phyloP scores from a whole-genome alignment of 2,888 invertebrate genomes.

The Enoplolaimus lenunculus region DNA sequence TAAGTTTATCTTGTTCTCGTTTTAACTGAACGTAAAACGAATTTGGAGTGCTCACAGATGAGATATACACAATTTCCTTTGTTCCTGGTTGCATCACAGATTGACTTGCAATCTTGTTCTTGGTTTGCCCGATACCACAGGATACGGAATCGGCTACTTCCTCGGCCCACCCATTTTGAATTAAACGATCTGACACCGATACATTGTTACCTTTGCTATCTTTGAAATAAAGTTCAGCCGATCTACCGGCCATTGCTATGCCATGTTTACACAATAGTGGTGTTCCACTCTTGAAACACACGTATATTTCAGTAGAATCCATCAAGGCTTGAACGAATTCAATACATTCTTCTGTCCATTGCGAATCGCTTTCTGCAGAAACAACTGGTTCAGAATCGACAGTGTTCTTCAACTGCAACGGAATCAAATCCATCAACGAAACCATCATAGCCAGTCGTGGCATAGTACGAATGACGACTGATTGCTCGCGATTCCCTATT shows the following conservation, averaged over 20 bases:
- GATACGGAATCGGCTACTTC: not conserved
- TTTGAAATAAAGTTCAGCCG: not conserved
- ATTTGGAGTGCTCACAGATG: constrained; percentile 5
- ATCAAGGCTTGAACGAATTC: constrained; percentile 7
- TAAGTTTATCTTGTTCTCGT: not conserved
- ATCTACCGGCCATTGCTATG: not conserved
- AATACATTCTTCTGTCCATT: not conserved
- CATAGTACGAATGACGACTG: not conserved
- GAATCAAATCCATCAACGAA: not conserved
- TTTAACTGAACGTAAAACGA: constrained; percentile 14
- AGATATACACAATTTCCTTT: not conserved
- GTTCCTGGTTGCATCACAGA: not conserved
- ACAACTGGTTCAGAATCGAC: not conserved
- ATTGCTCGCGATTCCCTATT: not conserved
- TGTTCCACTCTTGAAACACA: not conserved
- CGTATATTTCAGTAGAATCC: not conserved
- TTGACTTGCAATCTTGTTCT: not conserved
- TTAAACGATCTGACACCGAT: not conserved
- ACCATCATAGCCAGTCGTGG: not conserved
- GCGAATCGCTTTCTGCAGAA: not conserved
- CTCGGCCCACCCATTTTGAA: not conserved
- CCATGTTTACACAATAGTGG: not conserved
- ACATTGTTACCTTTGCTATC: not conserved
- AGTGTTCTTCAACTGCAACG: not conserved
- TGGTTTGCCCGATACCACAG: not conserved